Evolutionary conservation across 1,140 invertebrate species (phyloP), one percentile per base, ranked within the genome.

Genomic region (Rhagoletis zephyria): DNA sequence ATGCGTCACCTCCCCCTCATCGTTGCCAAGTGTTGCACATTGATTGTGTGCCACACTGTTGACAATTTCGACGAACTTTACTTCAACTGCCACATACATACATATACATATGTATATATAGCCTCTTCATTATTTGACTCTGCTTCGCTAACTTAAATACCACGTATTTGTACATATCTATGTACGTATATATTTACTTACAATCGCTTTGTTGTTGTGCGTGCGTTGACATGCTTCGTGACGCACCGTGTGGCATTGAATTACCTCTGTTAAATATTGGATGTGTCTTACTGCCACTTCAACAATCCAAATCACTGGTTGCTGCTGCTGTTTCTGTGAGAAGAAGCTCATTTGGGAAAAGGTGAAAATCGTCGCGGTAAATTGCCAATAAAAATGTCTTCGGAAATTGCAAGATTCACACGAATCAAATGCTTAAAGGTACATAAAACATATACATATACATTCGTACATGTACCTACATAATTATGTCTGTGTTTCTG

Each of bases 321-420:
- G 5, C 42, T 74, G 10, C 70, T 30, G 30, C 30, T 30, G 30
- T 30, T 30, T 30, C 30, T 48, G 81, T 74, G 19, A 14, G 48
- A 14, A 85, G 81, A 45, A 42, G 42, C 85, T 85, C 59, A 63
- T 63, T 85, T 85, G 85, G 81, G 59, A 85, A 85, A 85, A 85
- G 85, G 85, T 85, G 85, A 85, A 85, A 85, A 85, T 85, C 60
- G 56, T 85, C 85, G 56, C 63, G 85, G 59, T 85, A 85, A 85
- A 63, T 85, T 85, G 59, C 59, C 85, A 85, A 85, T 85, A 85
- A 85, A 85, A 85, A 85, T 85, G 81, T 59, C 81, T 85, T 85
- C 59, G 51, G 59, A 85, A 85, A 85, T 63, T 85, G 61, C 45
- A 56, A 81, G 74, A 56, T 81, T 81, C 74, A 81, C 74, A 81